A percentile compares a stretch with the other conserved stretches of the same genome.
Conservation (phyloP, 1,140 invertebrate species). For the Coenobita brevimanus region DNA sequence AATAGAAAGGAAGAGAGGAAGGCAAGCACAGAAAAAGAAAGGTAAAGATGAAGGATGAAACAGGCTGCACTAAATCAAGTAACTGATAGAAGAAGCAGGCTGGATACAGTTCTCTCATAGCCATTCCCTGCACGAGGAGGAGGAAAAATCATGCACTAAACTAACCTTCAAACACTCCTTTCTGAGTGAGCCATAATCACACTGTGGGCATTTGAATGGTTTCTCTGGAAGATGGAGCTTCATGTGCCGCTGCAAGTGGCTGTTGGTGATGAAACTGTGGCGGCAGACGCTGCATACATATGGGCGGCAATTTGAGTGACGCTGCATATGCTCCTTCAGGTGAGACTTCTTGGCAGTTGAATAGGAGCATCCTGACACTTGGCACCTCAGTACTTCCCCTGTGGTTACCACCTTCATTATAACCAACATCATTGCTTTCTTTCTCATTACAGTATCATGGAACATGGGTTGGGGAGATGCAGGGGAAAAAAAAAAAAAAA, state of each 20-base stretch:
- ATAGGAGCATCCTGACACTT: conserved; percentile 79
- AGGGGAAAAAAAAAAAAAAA: neutral
- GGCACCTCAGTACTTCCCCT: conserved; percentile 79
- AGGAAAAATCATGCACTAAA: too few relatives aligned
- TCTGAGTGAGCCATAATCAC: conserved; percentile 80
- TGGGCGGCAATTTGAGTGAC: conserved; percentile 79
- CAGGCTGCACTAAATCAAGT: too few relatives aligned
- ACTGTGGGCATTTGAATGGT: conserved; percentile 78
- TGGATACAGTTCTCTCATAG: too few relatives aligned
- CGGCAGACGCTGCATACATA: conserved; percentile 79
- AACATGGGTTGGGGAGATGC: neutral
- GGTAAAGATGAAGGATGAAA: too few relatives aligned
- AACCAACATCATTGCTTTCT: too few relatives aligned
- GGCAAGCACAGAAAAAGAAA: too few relatives aligned
- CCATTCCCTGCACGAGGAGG: too few relatives aligned
- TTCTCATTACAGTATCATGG: too few relatives aligned
- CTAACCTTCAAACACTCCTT: conserved; percentile 80
- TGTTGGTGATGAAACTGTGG: conserved; percentile 81
- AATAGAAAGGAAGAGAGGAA: too few relatives aligned
- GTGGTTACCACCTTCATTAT: too few relatives aligned
- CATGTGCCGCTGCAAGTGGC: conserved; percentile 80
- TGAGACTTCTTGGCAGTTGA: conserved; percentile 81
- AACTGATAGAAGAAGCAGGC: too few relatives aligned
- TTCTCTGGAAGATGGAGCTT: conserved; percentile 79
- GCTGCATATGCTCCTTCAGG: conserved; percentile 79